Evolutionary conservation across 2,113 vertebrate species (phyloP).

Genomic region (Strigops habroptila): DNA sequence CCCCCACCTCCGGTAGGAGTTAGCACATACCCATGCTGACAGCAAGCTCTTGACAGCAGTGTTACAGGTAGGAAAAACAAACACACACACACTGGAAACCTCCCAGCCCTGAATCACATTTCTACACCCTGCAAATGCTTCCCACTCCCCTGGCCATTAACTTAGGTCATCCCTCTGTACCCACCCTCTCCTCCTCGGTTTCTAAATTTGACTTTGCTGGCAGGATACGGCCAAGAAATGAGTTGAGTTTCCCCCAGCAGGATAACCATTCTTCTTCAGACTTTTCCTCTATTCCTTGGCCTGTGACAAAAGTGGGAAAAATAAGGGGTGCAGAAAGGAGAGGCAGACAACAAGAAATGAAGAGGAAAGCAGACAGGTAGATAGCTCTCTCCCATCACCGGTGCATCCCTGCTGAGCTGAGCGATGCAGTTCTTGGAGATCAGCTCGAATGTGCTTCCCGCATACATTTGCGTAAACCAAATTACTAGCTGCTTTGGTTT

Average conservation of each 20-base stretch:
- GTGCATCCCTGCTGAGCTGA: not conserved
- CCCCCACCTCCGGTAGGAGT: not conserved
- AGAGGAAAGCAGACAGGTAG: not conserved
- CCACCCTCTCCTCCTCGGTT: not conserved
- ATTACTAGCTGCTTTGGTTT: not conserved
- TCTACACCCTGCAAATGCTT: not conserved
- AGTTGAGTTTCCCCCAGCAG: constrained; percentile 51
- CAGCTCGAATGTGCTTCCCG: not conserved
- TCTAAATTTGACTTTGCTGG: constrained; percentile 37
- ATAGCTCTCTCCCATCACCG: not conserved
- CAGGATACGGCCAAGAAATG: constrained; percentile 15
- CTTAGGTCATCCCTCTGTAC: constrained; percentile 9
- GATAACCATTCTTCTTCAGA: constrained; percentile 38
- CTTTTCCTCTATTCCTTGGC: constrained; percentile 30
- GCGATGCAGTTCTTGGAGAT: not conserved
- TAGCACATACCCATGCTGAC: not conserved
- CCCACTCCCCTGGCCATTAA: constrained; percentile 23
- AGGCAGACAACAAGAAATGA: not conserved
- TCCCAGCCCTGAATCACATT: not conserved
- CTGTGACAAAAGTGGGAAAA: constrained; percentile 16
- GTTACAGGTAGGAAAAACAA: not conserved
- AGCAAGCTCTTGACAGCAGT: not conserved
- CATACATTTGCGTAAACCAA: not conserved
- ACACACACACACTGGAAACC: not conserved
- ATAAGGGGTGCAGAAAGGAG: not conserved